These are phyloP conservation scores for Meandrusa payeni DNA, from an alignment of 2,888 invertebrate species.

Conservation along the genomic window DNA sequence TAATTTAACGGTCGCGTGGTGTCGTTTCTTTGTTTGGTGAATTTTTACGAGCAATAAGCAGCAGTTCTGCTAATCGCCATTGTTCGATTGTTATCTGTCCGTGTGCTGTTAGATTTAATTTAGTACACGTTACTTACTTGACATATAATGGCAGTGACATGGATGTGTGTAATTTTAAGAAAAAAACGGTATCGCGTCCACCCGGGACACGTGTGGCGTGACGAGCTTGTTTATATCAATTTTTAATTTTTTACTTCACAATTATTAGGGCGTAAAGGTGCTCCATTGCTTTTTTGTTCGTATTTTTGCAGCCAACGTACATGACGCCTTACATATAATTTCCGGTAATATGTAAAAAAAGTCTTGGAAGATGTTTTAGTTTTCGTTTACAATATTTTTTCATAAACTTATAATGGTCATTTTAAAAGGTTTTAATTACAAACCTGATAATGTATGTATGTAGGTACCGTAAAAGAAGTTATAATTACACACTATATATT, in stretches of 20 bases:
- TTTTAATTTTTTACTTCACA: neutral
- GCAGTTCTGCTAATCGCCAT: conserved; percentile 18
- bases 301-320: too few relatives aligned
- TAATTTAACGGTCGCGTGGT: conserved; percentile 5
- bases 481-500: too few relatives aligned
- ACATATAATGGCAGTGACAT: conserved; percentile 3
- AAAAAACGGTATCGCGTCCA: conserved; percentile 1
- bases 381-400: too few relatives aligned
- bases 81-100: conserved; percentile 11
- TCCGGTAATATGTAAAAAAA: too few relatives aligned
- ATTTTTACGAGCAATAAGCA: conserved; percentile 14
- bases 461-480: too few relatives aligned
- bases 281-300: neutral
- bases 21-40: conserved; percentile 17
- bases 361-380: too few relatives aligned
- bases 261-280: conserved; percentile 11
- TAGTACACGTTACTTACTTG: neutral
- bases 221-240: neutral
- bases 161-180: neutral
- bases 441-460: too few relatives aligned
- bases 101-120: conserved; percentile 16
- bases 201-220: neutral
- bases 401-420: too few relatives aligned
- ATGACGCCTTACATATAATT: too few relatives aligned
- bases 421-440: too few relatives aligned